Base-by-base conservation (phyloP, 1,140 invertebrate species). In the Trachymyrmex septentrionalis region DNA sequence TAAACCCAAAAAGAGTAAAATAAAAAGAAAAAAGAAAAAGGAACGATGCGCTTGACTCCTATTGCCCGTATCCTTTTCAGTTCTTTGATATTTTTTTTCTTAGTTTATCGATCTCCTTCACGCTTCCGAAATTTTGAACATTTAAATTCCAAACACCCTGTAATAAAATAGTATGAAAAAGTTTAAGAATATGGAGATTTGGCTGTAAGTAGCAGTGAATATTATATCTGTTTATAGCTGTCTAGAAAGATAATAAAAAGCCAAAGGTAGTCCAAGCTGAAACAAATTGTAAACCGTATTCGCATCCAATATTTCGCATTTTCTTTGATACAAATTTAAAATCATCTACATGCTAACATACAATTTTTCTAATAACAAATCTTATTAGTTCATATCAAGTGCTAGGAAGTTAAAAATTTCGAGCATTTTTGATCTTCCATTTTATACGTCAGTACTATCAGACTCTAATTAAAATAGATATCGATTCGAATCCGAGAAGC, bases 271-370 rank as follows among this genome's bases (percentile, higher is more conserved):
- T 53, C 6, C 24, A 50, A 66, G 38, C 21, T n/a, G 12, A 76
- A 77, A 21, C 9, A 77, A 76, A n/a, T 44, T 64, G 10, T 14
- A 64, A 66, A 66, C 6, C 44, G 38, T 66, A 78, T 78, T 78
- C 27, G 76, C 38, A 78, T 50, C 24, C 16, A 38, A 78, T 50
- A 63, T 78, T 64, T 50, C 10, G 14, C n/a, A 44, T 77, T 61
- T 57, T 75, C 2, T 21, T 64, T 21, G 7, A 48, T 63, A 48
- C 0, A 66, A 14, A 21, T 64, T 77, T 2, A 78, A 78, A 38
- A 38, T 75, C 21, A 19, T 75, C 2, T 75, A 72, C 24, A 72
- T 2, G 4, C 27, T 16, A 63, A 30, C 19, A 16, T 50, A 3
- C 48, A 63, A 44, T 27, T 64, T 48, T 64, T 44, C 16, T 67